Percentiles rank a stretch among this genome's conserved stretches.
Conservation (phyloP, 1,140 invertebrate species). For the Pissodes strobi region DNA sequence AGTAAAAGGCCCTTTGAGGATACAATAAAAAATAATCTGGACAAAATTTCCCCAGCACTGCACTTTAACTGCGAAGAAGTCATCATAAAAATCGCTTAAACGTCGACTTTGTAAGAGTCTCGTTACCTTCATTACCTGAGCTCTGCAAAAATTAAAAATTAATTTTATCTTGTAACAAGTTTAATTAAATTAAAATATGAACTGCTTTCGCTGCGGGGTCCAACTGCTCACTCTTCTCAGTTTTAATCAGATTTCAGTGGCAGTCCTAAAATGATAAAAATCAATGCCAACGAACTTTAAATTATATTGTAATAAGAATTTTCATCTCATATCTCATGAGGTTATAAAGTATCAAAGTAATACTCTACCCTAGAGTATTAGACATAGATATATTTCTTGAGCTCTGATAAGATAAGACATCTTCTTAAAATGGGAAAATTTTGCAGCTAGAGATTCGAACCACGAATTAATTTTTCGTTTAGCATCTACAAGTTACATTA, state of each 20-base stretch:
- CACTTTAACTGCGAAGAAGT: conserved; percentile 44
- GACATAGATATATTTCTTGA: too few species aligned
- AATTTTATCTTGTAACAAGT: conserved; percentile 53
- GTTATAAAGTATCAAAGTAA: too few species aligned
- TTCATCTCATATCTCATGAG: too few species aligned
- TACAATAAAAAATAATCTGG: conserved; percentile 52
- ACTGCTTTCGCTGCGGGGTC: conserved; percentile 43
- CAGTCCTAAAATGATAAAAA: too few species aligned
- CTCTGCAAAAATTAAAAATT: conserved; percentile 50
- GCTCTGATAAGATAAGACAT: too few species aligned
- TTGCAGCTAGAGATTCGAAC: too few species aligned
- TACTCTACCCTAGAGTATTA: too few species aligned
- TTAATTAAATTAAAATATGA: conserved; percentile 54
- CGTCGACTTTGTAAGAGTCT: conserved; percentile 46
- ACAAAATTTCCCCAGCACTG: conserved; percentile 45
- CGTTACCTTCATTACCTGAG: conserved; percentile 47
- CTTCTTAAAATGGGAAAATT: too few species aligned
- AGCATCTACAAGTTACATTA: too few species aligned
- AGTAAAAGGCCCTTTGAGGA: conserved; percentile 48
- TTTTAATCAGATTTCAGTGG: background rate
- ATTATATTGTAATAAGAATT: too few species aligned
- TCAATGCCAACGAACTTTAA: too few species aligned
- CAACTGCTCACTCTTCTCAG: conserved; percentile 29
- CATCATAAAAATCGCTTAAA: conserved; percentile 46
- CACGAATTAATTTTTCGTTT: too few species aligned